Evolutionary conservation across 2,113 vertebrate genomes (phyloP).

Genomic region (Proteles cristata): DNA sequence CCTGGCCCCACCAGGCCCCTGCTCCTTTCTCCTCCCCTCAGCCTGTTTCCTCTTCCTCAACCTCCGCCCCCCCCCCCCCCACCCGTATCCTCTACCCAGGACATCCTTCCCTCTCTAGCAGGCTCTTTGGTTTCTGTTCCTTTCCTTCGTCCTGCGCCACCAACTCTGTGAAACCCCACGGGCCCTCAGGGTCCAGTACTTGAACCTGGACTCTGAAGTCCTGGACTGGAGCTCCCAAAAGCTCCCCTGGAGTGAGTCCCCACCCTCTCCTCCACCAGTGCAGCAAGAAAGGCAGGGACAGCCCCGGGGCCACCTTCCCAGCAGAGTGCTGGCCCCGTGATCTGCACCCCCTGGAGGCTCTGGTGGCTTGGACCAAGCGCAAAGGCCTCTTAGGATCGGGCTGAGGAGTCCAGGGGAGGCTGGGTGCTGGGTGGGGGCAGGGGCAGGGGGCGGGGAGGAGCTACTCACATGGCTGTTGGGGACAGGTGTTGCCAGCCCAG

Average conservation of each 20-base stretch:
- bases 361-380: background rate
- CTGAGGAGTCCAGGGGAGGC: background rate
- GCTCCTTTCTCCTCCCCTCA: background rate
- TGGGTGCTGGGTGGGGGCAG: background rate
- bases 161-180: background rate
- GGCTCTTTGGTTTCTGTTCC: constrained; percentile 34
- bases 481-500: background rate
- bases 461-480: constrained; percentile 73
- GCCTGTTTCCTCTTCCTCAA: background rate
- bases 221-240: background rate
- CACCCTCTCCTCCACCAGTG: background rate
- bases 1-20: fast-evolving
- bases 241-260: background rate
- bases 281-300: background rate
- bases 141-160: background rate
- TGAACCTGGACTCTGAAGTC: background rate
- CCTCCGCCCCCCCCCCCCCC: background rate
- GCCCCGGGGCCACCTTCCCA: background rate
- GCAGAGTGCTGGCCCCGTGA: background rate
- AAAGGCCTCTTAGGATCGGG: background rate
- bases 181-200: background rate
- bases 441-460: background rate
- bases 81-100: background rate
- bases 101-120: background rate
- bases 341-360: background rate